Conservation (phyloP, 2,888 invertebrate species). For the Agapetus fuscipes region DNA sequence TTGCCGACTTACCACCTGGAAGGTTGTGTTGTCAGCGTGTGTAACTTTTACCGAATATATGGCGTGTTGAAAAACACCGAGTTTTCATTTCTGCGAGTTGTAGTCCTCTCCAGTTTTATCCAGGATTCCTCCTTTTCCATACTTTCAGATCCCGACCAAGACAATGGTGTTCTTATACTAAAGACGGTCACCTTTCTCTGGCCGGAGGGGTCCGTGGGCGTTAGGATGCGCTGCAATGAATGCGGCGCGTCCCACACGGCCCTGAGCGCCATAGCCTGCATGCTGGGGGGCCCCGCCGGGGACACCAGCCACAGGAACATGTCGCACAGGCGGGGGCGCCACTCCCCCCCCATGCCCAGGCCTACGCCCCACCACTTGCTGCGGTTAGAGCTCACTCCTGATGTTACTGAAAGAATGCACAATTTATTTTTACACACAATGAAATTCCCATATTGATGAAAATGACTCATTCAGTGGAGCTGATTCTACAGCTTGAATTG, state of each 20-base stretch:
- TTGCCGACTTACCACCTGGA: too few relatives aligned
- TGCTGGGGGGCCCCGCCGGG: conserved; percentile 26
- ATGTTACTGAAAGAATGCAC: conserved; percentile 22
- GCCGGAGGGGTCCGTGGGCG: conserved; percentile 30
- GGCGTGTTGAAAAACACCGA: too few relatives aligned
- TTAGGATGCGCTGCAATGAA: conserved; percentile 29
- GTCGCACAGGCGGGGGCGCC: conserved; percentile 31
- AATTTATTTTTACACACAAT: too few relatives aligned
- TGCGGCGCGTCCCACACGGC: conserved; percentile 34
- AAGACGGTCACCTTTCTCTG: conserved; percentile 30
- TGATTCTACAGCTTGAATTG: too few relatives aligned
- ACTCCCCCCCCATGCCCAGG: conserved; percentile 28
- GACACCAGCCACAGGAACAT: conserved; percentile 34
- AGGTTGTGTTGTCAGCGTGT: too few relatives aligned
- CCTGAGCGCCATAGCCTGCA: conserved; percentile 33
- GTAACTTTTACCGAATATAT: too few relatives aligned
- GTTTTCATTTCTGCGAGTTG: too few relatives aligned
- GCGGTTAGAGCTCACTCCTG: conserved; percentile 24
- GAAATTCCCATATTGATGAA: conserved; percentile 1
- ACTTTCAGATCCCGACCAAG: too few relatives aligned
- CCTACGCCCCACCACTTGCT: conserved; percentile 31
- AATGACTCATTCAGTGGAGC: conserved; percentile 2
- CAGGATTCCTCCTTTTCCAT: too few relatives aligned
- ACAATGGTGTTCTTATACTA: too few relatives aligned
- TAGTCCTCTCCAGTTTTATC: too few relatives aligned